A percentile compares a stretch with the other conserved stretches of the same genome.
These are phyloP conservation scores for Myotis myotis DNA, from an alignment of 2,797 vertebrate genomes.

Conservation along the genomic window DNA sequence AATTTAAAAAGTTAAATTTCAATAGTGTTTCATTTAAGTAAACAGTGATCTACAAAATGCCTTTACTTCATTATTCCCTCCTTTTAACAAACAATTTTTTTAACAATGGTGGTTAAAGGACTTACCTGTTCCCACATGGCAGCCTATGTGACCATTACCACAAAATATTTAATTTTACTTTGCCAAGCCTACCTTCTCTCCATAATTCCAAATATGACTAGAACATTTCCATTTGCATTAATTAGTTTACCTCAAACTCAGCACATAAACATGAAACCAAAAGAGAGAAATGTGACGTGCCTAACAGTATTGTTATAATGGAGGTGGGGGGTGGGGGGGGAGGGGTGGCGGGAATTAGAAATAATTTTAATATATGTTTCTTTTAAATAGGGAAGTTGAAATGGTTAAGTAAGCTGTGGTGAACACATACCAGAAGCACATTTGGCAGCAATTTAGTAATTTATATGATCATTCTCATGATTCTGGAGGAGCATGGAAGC, in stretches of 20 bases:
- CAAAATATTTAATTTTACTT: not conserved
- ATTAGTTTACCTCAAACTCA: not conserved
- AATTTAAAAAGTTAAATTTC: not conserved
- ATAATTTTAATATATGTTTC: not conserved
- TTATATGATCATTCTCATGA: not conserved
- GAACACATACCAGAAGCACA: not conserved
- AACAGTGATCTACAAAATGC: not conserved
- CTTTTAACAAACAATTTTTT: not conserved
- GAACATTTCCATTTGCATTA: not conserved
- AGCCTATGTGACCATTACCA: not conserved
- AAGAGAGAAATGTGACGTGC: not conserved
- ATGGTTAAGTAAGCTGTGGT: not conserved
- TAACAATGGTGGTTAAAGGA: not conserved
- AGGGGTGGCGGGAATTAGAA: not conserved
- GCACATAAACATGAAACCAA: not conserved
- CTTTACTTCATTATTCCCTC: not conserved
- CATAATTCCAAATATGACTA: not conserved
- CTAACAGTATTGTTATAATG: not conserved
- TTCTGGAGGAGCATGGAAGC: not conserved
- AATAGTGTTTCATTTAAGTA: conserved; percentile 10
- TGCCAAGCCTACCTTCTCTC: not conserved
- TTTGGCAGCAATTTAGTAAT: not conserved
- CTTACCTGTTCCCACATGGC: not conserved
- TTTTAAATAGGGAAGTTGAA: not conserved
- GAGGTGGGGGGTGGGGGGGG: too few relatives aligned